These are phyloP conservation scores for Drosophila tani DNA, from an alignment of 1,140 invertebrate species.

Conservation along the genomic window DNA sequence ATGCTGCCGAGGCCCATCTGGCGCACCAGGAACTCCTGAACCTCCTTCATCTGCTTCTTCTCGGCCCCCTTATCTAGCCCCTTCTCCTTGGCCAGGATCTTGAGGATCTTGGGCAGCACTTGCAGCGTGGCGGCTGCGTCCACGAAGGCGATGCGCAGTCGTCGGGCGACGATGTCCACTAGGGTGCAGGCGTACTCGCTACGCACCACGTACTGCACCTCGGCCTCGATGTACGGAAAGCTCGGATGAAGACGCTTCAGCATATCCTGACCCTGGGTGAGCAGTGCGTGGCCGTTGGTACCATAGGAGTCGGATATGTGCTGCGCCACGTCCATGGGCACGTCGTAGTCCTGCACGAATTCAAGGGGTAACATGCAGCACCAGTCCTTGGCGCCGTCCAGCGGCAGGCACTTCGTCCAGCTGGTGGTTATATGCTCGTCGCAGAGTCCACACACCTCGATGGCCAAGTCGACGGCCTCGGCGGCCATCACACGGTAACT, in stretches of 20 bases:
- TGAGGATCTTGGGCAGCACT: constrained; percentile 50
- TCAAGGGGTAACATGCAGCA: constrained; percentile 55
- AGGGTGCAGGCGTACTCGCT: constrained; percentile 61
- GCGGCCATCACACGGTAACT: constrained; percentile 63
- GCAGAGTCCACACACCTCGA: constrained; percentile 39
- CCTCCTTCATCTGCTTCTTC: constrained; percentile 25
- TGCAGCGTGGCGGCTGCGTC: constrained; percentile 41
- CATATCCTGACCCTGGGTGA: neutral
- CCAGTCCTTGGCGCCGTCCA: constrained; percentile 57
- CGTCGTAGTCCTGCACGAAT: constrained; percentile 49
- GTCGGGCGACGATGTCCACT: constrained; percentile 56
- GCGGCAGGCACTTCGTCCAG: constrained; percentile 26
- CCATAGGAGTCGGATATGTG: constrained; percentile 65
- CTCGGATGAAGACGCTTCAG: constrained; percentile 38
- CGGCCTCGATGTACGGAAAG: constrained; percentile 66
- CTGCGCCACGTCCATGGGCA: constrained; percentile 64
- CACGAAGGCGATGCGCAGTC: constrained; percentile 58
- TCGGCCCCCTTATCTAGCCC: constrained; percentile 21
- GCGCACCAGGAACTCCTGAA: constrained; percentile 35
- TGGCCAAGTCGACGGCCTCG: constrained; percentile 58
- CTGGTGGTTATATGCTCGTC: constrained; percentile 28
- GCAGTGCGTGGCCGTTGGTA: constrained; percentile 41
- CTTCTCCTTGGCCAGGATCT: constrained; percentile 38
- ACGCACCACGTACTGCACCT: constrained; percentile 49
- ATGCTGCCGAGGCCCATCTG: constrained; percentile 60